These are phyloP conservation scores for Thymelicus sylvestris DNA, from an alignment of 2,888 invertebrate genomes.

Conservation along the genomic window DNA sequence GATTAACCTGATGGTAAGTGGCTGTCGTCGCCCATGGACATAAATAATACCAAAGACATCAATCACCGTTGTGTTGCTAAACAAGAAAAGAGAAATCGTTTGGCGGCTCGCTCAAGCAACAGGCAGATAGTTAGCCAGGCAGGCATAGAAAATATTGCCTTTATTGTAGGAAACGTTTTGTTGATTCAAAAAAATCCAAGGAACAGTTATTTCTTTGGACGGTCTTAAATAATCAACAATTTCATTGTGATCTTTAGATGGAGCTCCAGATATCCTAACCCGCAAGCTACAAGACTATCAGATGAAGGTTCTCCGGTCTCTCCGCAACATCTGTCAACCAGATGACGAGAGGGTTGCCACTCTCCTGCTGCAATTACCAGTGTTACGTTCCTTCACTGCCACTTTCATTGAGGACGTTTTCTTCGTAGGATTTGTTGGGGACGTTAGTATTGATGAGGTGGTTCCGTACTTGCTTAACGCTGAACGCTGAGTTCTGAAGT, in stretches of 20 bases:
- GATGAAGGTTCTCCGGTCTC: slow-evolving; percentile 76
- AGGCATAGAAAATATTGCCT: too few species aligned
- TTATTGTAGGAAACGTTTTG: too few species aligned
- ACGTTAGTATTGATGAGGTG: slow-evolving; percentile 97
- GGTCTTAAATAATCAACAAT: background rate
- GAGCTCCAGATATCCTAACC: slow-evolving; percentile 75
- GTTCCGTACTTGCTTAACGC: slow-evolving; percentile 94
- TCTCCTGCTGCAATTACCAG: slow-evolving; percentile 88
- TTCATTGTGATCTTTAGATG: slow-evolving; percentile 60
- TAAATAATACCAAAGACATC: too few species aligned
- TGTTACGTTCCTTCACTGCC: slow-evolving; percentile 89
- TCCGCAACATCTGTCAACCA: slow-evolving; percentile 57
- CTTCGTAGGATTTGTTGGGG: slow-evolving; percentile 95
- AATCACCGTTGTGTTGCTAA: too few species aligned
- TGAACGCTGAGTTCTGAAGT: slow-evolving; percentile 50
- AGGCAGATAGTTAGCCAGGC: too few species aligned
- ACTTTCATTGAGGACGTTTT: slow-evolving; percentile 95
- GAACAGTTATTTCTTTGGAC: too few species aligned
- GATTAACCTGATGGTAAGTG: too few species aligned
- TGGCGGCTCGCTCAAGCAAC: too few species aligned
- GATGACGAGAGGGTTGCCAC: slow-evolving; percentile 83
- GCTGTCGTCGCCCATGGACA: too few species aligned
- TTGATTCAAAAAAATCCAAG: too few species aligned
- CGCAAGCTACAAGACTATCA: slow-evolving; percentile 81
- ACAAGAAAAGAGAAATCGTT: too few species aligned